Conservation (phyloP, 2,797 vertebrate species). For the Rhynchotus rufescens region DNA sequence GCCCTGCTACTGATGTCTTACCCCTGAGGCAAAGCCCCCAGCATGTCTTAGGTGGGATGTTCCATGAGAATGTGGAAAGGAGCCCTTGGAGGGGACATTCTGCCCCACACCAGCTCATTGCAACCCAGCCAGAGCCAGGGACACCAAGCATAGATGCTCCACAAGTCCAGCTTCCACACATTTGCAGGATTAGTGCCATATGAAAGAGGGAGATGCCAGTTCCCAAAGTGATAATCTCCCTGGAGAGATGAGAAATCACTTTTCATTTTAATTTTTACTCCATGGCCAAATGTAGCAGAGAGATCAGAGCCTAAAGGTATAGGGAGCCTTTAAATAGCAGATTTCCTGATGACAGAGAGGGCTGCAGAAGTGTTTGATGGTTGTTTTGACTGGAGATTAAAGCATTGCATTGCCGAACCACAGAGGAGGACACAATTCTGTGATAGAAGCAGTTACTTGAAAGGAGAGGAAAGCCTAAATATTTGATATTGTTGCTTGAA, state of each 20-base stretch:
- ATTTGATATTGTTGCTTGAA: constrained; percentile 15
- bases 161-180: neutral
- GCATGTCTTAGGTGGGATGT: too few species aligned
- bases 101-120: neutral
- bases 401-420: neutral
- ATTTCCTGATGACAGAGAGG: neutral
- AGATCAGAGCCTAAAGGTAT: neutral
- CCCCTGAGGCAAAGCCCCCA: neutral
- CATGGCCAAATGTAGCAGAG: neutral
- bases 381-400: constrained; percentile 10
- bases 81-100: neutral
- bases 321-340: neutral
- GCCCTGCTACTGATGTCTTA: accelerated
- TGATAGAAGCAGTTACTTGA: neutral
- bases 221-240: neutral
- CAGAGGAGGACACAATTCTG: neutral
- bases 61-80: accelerated
- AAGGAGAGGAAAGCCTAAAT: constrained; percentile 1
- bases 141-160: neutral
- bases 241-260: neutral
- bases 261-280: neutral
- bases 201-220: neutral
- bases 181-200: neutral
- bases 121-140: neutral
- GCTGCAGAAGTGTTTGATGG: neutral